A percentile compares a stretch with the other conserved stretches of the same genome.
Conservation (phyloP, 2,888 invertebrate genomes). For the Polymixis flavicincta region DNA sequence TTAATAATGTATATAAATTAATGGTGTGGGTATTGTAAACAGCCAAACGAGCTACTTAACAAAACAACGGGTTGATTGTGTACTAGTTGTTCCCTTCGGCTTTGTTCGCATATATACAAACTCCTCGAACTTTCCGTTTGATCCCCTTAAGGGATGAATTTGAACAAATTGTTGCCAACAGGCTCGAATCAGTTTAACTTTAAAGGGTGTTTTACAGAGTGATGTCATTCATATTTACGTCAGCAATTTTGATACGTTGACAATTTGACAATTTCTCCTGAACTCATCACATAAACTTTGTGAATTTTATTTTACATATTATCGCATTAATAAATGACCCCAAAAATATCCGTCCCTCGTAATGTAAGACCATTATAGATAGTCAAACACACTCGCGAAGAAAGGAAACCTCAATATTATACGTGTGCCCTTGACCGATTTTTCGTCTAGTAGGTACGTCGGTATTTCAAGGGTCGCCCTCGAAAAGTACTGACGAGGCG, state of each 20-base stretch:
- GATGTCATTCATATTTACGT: neutral
- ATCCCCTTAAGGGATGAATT: slow-evolving; percentile 26
- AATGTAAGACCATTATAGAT: slow-evolving; percentile 24
- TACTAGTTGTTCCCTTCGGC: slow-evolving; percentile 3
- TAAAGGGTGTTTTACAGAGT: slow-evolving; percentile 27
- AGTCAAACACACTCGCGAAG: slow-evolving; percentile 31
- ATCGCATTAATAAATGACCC: slow-evolving; percentile 3
- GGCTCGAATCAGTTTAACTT: slow-evolving; percentile 14
- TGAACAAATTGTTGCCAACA: slow-evolving; percentile 23
- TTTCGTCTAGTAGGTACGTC: slow-evolving; percentile 40
- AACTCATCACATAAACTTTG: slow-evolving; percentile 5
- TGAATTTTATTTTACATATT: neutral
- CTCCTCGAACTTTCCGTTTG: slow-evolving; percentile 38
- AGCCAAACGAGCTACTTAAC: slow-evolving; percentile 10
- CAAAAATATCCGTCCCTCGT: slow-evolving; percentile 26
- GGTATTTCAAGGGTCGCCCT: slow-evolving; percentile 48
- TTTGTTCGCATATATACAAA: slow-evolving; percentile 25
- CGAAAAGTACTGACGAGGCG: slow-evolving; percentile 48
- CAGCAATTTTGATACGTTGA: neutral
- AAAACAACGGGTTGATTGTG: slow-evolving; percentile 20
- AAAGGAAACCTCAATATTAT: slow-evolving; percentile 38
- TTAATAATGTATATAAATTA: slow-evolving; percentile 23
- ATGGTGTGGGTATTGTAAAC: slow-evolving; percentile 22
- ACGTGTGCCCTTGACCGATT: slow-evolving; percentile 53
- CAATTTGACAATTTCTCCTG: neutral